Percentiles rank a stretch among this genome's conserved stretches.
Evolutionary conservation across 2,797 vertebrate species (phyloP).

Genomic region (Falco cherrug): DNA sequence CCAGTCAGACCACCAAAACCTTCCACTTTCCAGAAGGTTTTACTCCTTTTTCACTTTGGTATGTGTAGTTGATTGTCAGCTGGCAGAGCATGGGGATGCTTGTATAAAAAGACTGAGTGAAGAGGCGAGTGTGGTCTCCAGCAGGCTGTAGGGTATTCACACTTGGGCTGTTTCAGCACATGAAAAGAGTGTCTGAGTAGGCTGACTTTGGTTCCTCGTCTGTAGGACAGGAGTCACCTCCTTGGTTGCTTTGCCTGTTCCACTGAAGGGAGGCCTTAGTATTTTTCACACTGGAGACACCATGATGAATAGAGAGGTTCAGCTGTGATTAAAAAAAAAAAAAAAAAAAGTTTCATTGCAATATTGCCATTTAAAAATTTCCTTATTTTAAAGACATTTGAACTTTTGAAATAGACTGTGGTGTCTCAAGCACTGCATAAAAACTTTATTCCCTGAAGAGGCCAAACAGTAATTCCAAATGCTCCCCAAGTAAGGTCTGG

Average conservation of each 20-base stretch:
- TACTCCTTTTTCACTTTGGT: not conserved
- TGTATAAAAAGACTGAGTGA: not conserved
- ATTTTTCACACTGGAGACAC: not conserved
- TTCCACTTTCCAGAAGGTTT: not conserved
- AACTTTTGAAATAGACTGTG: not conserved
- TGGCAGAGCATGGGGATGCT: not conserved
- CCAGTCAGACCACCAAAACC: not conserved
- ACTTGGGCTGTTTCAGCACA: not conserved
- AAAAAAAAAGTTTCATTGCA: not conserved
- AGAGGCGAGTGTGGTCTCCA: not conserved
- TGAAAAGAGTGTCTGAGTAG: not conserved
- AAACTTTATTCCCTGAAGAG: slow-evolving; percentile 18
- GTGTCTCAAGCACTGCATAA: not conserved
- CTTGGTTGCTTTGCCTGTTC: not conserved
- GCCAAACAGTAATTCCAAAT: not conserved
- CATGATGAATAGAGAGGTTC: not conserved
- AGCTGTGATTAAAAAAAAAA: not conserved
- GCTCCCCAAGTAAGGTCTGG: not conserved
- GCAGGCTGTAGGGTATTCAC: not conserved
- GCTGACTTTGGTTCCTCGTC: not conserved
- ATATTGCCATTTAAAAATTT: not conserved
- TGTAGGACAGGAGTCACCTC: not conserved
- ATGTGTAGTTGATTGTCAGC: not conserved
- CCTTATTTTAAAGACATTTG: slow-evolving; percentile 11
- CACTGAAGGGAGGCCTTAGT: not conserved